Evolutionary conservation across 2,888 invertebrate genomes (phyloP).

Genomic region (Rotaria macrura): DNA sequence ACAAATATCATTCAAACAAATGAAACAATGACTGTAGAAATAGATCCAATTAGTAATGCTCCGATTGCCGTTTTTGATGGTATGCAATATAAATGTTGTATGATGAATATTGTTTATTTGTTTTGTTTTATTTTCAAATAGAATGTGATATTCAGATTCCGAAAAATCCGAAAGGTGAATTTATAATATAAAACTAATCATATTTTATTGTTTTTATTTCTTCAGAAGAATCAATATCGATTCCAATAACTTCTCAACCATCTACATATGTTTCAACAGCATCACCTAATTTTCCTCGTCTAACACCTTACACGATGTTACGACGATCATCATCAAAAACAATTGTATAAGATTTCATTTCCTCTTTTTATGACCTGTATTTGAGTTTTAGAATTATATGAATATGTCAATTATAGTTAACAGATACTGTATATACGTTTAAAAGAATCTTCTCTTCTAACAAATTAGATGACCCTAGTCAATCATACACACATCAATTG

Average conservation of each 20-base stretch:
- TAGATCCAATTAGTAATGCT: neutral
- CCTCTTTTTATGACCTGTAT: no score
- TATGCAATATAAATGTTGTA: neutral
- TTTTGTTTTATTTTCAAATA: neutral
- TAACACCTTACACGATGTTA: neutral
- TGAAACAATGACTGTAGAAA: neutral
- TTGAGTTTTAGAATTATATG: neutral
- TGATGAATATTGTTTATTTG: neutral
- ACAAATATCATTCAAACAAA: neutral
- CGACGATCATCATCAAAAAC: neutral
- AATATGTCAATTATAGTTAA: neutral
- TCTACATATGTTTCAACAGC: neutral
- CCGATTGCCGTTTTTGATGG: neutral
- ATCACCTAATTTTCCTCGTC: neutral
- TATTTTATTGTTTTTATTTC: no score
- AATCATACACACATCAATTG: neutral
- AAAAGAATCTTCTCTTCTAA: neutral
- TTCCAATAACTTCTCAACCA: neutral
- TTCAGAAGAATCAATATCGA: neutral
- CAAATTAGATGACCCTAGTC: neutral
- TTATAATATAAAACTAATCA: neutral
- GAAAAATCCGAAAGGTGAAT: neutral
- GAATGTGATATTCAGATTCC: slow-evolving; percentile 2
- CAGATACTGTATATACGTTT: neutral
- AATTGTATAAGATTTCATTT: neutral